Conservation (phyloP, 2,113 vertebrate species). For the Notothenia rossii region DNA sequence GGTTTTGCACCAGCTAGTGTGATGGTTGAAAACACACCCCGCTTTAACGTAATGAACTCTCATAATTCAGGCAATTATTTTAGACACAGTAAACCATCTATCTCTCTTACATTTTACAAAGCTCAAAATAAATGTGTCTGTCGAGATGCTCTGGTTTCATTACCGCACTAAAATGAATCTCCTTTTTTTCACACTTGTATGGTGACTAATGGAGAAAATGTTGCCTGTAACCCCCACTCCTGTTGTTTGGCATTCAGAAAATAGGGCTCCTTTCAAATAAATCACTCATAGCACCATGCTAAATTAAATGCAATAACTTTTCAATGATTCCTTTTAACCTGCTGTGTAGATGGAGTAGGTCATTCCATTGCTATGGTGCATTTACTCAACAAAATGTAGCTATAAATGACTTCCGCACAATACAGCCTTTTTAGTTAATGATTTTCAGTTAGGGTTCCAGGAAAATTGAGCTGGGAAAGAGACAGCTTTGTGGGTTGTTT, state of each 20-base stretch:
- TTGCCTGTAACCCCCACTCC: slow-evolving; percentile 1
- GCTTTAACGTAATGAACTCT: slow-evolving; percentile 45
- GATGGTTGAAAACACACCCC: slow-evolving; percentile 19
- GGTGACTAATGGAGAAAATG: slow-evolving; percentile 34
- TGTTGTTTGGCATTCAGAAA: slow-evolving; percentile 25
- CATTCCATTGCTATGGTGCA: slow-evolving; percentile 44
- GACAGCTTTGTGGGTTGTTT: slow-evolving; percentile 31
- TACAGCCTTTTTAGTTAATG: slow-evolving; percentile 60
- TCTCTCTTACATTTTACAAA: slow-evolving; percentile 41
- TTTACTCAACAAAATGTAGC: slow-evolving; percentile 56
- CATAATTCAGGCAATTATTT: slow-evolving; percentile 56
- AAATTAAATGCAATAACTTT: slow-evolving; percentile 65
- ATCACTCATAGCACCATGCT: slow-evolving; percentile 54
- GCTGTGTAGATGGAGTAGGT: slow-evolving; percentile 43
- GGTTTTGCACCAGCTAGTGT: neutral
- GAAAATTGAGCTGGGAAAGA: slow-evolving; percentile 28
- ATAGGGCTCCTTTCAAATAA: slow-evolving; percentile 43
- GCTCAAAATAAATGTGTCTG: slow-evolving; percentile 48
- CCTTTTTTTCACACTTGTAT: slow-evolving; percentile 16
- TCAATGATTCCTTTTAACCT: slow-evolving; percentile 58
- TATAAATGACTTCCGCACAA: slow-evolving; percentile 53
- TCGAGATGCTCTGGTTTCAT: slow-evolving; percentile 43
- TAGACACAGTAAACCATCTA: slow-evolving; percentile 38
- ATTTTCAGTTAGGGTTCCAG: slow-evolving; percentile 43
- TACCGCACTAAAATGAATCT: slow-evolving; percentile 41